Conservation (phyloP, 2,113 vertebrate species). For the Mesembrinibis cayennensis region DNA sequence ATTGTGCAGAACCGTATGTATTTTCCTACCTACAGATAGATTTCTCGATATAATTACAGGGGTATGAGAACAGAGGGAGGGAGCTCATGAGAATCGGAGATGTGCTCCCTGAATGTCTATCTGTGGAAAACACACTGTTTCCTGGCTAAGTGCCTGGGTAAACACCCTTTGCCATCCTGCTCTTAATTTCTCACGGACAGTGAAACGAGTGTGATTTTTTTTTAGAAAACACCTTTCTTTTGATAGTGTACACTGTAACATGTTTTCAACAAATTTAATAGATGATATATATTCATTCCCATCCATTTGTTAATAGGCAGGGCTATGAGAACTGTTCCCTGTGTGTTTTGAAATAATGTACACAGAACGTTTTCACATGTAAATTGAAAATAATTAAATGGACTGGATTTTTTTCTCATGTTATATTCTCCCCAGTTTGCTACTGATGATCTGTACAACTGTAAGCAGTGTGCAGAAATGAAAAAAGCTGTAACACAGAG, state of each 20-base stretch:
- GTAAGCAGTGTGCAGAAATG: background rate
- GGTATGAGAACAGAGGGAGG: background rate
- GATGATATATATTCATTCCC: background rate
- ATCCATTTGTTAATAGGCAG: background rate
- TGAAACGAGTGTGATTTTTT: background rate
- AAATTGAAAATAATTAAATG: background rate
- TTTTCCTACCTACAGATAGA: background rate
- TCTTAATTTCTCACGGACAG: constrained; percentile 11
- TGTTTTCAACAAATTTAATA: background rate
- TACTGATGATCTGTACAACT: background rate
- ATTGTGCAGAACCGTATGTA: background rate
- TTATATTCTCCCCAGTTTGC: background rate
- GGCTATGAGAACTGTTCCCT: background rate
- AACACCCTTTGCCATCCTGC: constrained; percentile 58
- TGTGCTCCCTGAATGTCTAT: background rate
- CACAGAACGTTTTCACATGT: background rate
- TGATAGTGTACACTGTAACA: background rate
- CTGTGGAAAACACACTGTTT: constrained; percentile 30
- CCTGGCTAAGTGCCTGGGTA: constrained; percentile 56
- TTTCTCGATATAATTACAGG: background rate
- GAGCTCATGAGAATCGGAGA: background rate
- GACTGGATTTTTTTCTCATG: background rate
- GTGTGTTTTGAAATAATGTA: background rate
- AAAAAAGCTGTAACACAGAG: background rate
- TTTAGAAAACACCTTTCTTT: background rate